phyloP scores from a whole-genome alignment of 2,113 vertebrate species.

The Strix aluco region DNA sequence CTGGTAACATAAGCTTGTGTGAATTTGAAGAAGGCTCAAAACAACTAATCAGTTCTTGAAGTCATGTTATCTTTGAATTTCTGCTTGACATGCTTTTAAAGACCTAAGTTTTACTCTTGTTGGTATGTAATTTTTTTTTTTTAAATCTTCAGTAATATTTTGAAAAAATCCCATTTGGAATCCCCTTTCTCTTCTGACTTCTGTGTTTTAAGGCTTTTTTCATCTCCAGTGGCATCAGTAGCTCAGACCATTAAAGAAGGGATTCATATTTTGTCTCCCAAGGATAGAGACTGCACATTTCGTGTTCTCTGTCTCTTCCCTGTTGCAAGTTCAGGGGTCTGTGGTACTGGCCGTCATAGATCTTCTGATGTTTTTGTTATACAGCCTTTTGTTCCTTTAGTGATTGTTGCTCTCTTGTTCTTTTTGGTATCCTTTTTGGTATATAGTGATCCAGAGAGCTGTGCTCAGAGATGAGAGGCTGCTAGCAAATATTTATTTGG shows the following conservation, averaged over 20 bases:
- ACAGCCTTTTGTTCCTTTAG: background rate
- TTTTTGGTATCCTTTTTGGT: background rate
- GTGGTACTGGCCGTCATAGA: background rate
- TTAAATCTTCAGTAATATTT: background rate
- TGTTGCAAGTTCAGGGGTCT: background rate
- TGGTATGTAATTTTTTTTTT: background rate
- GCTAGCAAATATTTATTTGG: background rate
- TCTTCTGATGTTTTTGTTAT: background rate
- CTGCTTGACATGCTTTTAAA: background rate
- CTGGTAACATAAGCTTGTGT: background rate
- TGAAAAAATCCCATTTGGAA: background rate
- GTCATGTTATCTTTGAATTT: background rate
- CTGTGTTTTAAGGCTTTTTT: background rate
- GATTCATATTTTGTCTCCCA: background rate
- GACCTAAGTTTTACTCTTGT: background rate
- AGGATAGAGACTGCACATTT: accelerated
- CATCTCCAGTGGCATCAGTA: background rate
- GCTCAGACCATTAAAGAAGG: background rate
- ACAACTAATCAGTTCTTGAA: background rate
- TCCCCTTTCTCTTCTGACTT: background rate
- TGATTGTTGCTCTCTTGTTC: background rate
- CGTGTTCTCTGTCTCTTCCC: background rate
- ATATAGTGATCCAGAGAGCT: background rate
- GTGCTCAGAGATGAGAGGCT: background rate
- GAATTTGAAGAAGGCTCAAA: background rate